phyloP scores from a whole-genome alignment of 2,888 invertebrate species.

The Ptychoptera albimana region DNA sequence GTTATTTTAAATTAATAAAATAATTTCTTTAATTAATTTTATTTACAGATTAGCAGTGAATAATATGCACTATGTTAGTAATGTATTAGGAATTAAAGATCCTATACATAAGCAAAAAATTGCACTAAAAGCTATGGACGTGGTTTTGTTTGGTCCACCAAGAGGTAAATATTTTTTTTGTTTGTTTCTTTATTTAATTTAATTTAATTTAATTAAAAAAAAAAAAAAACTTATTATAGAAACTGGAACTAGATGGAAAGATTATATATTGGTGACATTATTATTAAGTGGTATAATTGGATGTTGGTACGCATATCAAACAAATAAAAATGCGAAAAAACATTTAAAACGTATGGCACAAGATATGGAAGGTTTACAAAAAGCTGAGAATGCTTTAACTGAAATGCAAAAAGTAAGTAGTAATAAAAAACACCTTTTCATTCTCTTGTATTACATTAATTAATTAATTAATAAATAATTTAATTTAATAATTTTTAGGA shows the following conservation, averaged over 20 bases:
- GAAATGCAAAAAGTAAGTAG: conserved; percentile 54
- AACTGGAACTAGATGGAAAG: conserved; percentile 72
- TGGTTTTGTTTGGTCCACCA: conserved; percentile 94
- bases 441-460: no score
- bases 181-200: background rate
- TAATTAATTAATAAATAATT: background rate
- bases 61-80: conserved; percentile 78
- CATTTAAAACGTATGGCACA: conserved; percentile 84
- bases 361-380: conserved; percentile 83
- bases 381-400: conserved; percentile 74
- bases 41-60: conserved; percentile 74
- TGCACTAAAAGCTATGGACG: conserved; percentile 95
- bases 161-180: conserved; percentile 49
- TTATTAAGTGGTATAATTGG: conserved; percentile 73
- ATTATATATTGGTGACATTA: conserved; percentile 69
- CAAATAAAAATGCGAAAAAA: conserved; percentile 72
- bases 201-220: no score
- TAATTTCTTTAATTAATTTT: conserved; percentile 6
- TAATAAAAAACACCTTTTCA: no score
- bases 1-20: background rate
- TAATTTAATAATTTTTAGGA: conserved; percentile 24
- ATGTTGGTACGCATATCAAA: conserved; percentile 82
- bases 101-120: conserved; percentile 97
- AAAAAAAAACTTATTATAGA: conserved; percentile 31
- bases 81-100: conserved; percentile 87